Percentiles rank a stretch among this genome's conserved stretches.
These are phyloP conservation scores for Phasia obesa DNA, from an alignment of 2,888 invertebrate genomes.

Conservation along the genomic window DNA sequence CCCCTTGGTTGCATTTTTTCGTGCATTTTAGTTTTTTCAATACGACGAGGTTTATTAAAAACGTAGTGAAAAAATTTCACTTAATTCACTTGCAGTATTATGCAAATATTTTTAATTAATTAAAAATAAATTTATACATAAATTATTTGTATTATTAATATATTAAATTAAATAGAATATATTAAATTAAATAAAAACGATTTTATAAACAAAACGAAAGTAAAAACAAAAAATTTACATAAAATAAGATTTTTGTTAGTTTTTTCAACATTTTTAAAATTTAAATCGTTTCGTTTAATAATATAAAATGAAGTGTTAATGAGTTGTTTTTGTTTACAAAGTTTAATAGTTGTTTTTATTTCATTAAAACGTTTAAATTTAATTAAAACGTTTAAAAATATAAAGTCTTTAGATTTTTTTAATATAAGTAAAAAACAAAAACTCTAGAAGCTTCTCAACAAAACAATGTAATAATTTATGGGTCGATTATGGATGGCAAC, in stretches of 20 bases:
- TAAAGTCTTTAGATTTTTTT: too few species aligned
- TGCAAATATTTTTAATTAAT: conserved; percentile 35
- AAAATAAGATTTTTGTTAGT: background rate
- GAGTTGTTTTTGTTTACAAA: conserved; percentile 56
- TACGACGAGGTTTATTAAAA: conserved; percentile 16
- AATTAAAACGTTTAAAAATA: too few species aligned
- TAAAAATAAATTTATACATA: background rate
- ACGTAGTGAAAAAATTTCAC: conserved; percentile 13
- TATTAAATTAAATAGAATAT: background rate
- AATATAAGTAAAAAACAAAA: too few species aligned
- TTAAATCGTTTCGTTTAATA: background rate
- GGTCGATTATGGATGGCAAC: too few species aligned
- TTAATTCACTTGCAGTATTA: conserved; percentile 31
- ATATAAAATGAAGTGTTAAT: conserved; percentile 57
- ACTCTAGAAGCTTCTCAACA: too few species aligned
- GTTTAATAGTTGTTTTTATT: too few species aligned
- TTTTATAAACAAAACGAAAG: background rate
- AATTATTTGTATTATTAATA: background rate
- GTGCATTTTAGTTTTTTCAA: conserved; percentile 43
- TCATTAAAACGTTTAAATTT: too few species aligned
- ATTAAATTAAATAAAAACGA: background rate
- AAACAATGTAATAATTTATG: too few species aligned
- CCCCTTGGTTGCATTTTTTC: conserved; percentile 63
- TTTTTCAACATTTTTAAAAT: conserved; percentile 5
- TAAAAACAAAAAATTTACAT: background rate